Evolutionary conservation across 2,888 invertebrate genomes (phyloP), one percentile per base, ranked within the genome.

Genomic region (Lepas anatifera): DNA sequence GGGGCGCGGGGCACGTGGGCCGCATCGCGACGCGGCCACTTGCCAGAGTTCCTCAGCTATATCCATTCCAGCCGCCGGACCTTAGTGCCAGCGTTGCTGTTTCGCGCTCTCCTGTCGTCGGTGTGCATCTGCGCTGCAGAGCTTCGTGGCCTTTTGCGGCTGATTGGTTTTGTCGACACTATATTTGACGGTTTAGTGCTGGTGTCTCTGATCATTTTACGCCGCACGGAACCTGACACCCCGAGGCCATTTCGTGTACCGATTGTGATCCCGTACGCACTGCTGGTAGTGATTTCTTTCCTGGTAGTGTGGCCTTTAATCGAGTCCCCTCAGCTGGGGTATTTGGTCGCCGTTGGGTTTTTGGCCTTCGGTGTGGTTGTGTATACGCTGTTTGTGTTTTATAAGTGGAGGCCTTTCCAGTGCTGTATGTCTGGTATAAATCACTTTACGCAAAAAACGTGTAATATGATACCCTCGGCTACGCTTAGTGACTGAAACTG

Each of bases 21-120:
- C 32, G 94, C 95, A 69, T 94, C 93, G 73, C 87, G 95, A 68
- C 92, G 95, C 80, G 95, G 94, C 71, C 95, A 95, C 81, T 83
- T 95, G 74, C 82, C 94, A 77, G 91, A 92, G 78, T 90, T 95
- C 70, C 80, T 95, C 75, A 93, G 93, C 18, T 95, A 92, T 79
- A 92, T 95, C 48, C 94, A 95, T 81, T 88, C 95, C 72, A 86
- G 90, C 71, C 87, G 92, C 69, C 88, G 91, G 77, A 95, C 95
- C 68, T 95, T 95, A 25, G 88, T 92, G 35, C 95, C 95, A n/a
- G 95, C 95, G 74, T 85, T 95, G 73, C 29, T 32, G 8, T 82
- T 83, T 68, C 82, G 87, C 86, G 87, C 87, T 22, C 37, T 88
- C 32, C 81, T 91, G n/a, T 84, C 90, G 0, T 81, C 88, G 50